Evolutionary conservation across 2,113 vertebrate genomes (phyloP).

Genomic region (Okapia johnstoni): DNA sequence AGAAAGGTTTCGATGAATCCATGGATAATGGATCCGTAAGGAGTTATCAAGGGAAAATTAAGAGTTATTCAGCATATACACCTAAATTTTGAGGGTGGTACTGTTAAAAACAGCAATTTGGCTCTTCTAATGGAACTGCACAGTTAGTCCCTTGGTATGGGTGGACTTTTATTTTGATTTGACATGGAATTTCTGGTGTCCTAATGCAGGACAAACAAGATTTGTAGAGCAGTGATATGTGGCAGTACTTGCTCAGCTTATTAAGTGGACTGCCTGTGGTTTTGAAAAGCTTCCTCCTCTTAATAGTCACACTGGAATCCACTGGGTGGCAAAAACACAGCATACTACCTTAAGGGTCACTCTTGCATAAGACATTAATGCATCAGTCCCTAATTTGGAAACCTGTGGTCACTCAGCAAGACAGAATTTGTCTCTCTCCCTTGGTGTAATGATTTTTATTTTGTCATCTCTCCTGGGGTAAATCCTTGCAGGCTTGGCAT

Average conservation of each 20-base stretch:
- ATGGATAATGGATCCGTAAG: not conserved
- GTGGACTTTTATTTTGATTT: conserved; percentile 21
- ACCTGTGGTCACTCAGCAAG: conserved; percentile 51
- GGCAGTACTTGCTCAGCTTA: conserved; percentile 41
- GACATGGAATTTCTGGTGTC: conserved; percentile 27
- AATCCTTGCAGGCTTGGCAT: conserved; percentile 48
- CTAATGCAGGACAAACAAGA: conserved; percentile 35
- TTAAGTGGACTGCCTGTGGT: conserved; percentile 72
- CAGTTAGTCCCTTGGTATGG: not conserved
- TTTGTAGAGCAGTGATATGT: conserved; percentile 35
- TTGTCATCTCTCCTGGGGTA: conserved; percentile 58
- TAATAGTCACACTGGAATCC: conserved; percentile 63
- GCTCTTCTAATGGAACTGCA: not conserved
- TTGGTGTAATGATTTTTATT: not conserved
- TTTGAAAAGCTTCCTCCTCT: conserved; percentile 74
- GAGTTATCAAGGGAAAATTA: not conserved
- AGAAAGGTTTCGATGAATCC: conserved; percentile 44
- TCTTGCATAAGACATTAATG: conserved; percentile 69
- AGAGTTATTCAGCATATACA: not conserved
- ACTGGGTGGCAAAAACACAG: conserved; percentile 49
- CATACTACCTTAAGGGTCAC: conserved; percentile 64
- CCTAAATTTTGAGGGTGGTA: not conserved
- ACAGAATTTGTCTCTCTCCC: not conserved
- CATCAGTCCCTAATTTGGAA: conserved; percentile 61
- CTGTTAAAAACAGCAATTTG: not conserved